Evolutionary conservation across 2,888 invertebrate genomes (phyloP).

Genomic region (Trachelus iudaicus): DNA sequence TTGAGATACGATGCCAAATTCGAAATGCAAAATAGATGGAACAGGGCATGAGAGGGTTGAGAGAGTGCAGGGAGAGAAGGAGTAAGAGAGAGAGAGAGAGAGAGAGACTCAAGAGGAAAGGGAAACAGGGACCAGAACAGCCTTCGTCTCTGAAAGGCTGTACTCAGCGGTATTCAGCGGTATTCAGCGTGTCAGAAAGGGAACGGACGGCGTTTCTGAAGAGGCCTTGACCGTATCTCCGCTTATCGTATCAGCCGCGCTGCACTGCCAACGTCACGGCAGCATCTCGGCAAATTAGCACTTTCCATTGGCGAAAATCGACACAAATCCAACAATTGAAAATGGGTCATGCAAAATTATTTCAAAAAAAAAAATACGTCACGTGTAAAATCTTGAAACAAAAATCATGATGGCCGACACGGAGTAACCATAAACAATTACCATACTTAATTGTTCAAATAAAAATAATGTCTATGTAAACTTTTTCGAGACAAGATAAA

Average conservation of each 20-base stretch:
- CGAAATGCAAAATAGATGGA: conserved; percentile 2
- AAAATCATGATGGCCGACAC: neutral
- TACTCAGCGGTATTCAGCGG: neutral
- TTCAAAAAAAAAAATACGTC: neutral
- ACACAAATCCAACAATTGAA: neutral
- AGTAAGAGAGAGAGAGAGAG: neutral
- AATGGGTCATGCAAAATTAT: neutral
- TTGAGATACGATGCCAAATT: neutral
- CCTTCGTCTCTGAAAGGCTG: conserved; percentile 2
- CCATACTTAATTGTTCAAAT: neutral
- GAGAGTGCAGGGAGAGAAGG: conserved; percentile 11
- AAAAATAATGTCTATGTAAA: neutral
- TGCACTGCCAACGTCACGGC: conserved; percentile 48
- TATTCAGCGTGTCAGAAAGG: conserved; percentile 57
- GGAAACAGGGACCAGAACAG: conserved; percentile 1
- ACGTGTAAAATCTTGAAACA: neutral
- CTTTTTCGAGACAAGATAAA: neutral
- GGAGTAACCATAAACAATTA: neutral
- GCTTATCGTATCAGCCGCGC: conserved; percentile 61
- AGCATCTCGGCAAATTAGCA: conserved; percentile 13
- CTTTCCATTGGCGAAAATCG: neutral
- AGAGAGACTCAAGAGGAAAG: conserved; percentile 11
- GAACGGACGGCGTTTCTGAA: conserved; percentile 59
- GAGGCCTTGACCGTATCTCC: conserved; percentile 65
- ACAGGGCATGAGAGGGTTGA: neutral